phyloP scores from a whole-genome alignment of 92 coral and sea anemone genomes.

The Porites lobata region DNA sequence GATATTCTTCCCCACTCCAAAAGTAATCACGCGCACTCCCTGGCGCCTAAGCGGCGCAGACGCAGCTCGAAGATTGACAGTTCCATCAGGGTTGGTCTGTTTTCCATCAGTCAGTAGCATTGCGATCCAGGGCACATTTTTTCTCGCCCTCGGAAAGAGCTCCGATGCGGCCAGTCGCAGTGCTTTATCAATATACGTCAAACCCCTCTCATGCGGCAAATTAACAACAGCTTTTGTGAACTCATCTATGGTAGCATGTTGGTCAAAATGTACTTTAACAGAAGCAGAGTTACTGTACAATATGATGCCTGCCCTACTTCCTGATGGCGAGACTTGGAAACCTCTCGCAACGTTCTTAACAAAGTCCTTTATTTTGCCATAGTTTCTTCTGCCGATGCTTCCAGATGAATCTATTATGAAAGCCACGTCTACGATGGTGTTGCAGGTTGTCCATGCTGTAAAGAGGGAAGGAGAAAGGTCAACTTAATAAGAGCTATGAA shows the following conservation, averaged over 20 bases:
- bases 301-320: slow-evolving; percentile 61
- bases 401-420: slow-evolving; percentile 88
- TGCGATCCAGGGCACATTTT: slow-evolving; percentile 68
- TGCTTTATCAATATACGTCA: slow-evolving; percentile 79
- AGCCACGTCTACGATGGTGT: slow-evolving; percentile 68
- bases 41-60: slow-evolving; percentile 56
- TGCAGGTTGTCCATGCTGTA: slow-evolving; percentile 38
- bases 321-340: slow-evolving; percentile 68
- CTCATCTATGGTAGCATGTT: slow-evolving; percentile 41
- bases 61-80: slow-evolving; percentile 48
- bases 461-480: background rate
- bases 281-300: slow-evolving; percentile 69
- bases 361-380: slow-evolving; percentile 68
- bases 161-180: slow-evolving; percentile 57
- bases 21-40: slow-evolving; percentile 58
- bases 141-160: slow-evolving; percentile 52
- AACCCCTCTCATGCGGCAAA: slow-evolving; percentile 50
- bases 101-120: slow-evolving; percentile 77
- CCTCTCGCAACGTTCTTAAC: slow-evolving; percentile 71
- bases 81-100: slow-evolving; percentile 67
- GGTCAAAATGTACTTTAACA: slow-evolving; percentile 62
- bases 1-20: slow-evolving; percentile 60
- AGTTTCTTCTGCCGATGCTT: slow-evolving; percentile 76
- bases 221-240: slow-evolving; percentile 50
- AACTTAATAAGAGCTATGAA: background rate